Base-by-base conservation (phyloP, 2,113 vertebrate genomes). In the Bubo bubo region DNA sequence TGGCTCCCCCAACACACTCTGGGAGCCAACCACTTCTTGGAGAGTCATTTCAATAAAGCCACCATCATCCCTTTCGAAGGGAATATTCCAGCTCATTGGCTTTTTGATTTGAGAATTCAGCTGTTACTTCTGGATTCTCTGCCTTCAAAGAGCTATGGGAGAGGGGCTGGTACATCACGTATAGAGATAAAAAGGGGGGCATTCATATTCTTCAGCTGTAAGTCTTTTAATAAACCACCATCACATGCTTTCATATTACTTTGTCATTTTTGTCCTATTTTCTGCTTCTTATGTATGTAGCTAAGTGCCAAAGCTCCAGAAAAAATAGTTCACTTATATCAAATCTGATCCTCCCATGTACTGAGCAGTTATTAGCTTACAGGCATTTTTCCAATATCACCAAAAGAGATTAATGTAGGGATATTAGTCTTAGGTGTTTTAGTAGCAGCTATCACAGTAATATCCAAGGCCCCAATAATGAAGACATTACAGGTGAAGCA, bases 81-180 rank as follows among this genome's bases (percentile, higher is more conserved):
- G 84, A 95, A 50, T 86, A 97, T 96, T 96, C 84, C 89, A 97
- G 67, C 30, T 90, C 66, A 34, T 67, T 95, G 97, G 58, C 62
- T 86, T 93, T 97, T 95, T 71, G 74, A 90, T 96, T 91, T 90
- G 58, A 90, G 77, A 93, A 96, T 86, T 96, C 97, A 97, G 77
- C 91, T 97, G 95, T 90, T 91, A 79, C 70, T 97, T 95, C 96
- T 96, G 84, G 89, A 86, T 94, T 79, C 74, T 91, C 53, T 91
- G 77, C 53, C 45, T 91, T 85, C 74, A 88, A 56, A 93, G 80
- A 91, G 74, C 86, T 53, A 10, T 75, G 17, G 64, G 52, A 88
- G 47, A 83, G 59, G 62, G 75, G 26, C 71, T 90, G 73, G 16
- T 82, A 35, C 45, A 86, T 80, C 67, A 80, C 2, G 4, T 35